Conservation (phyloP, 2,888 invertebrate genomes). For the Meloe dianella region DNA sequence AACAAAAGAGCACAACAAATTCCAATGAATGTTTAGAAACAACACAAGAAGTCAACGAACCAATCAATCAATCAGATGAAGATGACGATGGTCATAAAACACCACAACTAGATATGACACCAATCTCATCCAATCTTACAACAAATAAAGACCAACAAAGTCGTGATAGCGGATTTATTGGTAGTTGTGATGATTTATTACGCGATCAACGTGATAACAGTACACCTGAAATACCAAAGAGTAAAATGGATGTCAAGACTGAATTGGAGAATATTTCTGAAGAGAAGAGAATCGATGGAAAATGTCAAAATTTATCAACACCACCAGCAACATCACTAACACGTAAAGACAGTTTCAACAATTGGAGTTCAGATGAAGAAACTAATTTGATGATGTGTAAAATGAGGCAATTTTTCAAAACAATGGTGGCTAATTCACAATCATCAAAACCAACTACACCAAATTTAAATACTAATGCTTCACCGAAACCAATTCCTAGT, state of each 20-base stretch:
- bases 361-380: constrained; percentile 94
- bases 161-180: constrained; percentile 87
- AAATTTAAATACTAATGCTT: constrained; percentile 49
- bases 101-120: constrained; percentile 69
- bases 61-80: constrained; percentile 66
- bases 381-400: constrained; percentile 95
- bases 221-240: constrained; percentile 39
- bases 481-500: constrained; percentile 62
- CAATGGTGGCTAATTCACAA: constrained; percentile 75
- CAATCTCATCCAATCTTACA: constrained; percentile 63
- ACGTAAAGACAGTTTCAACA: constrained; percentile 89
- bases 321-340: constrained; percentile 69
- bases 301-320: constrained; percentile 46
- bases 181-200: constrained; percentile 84
- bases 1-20: constrained; percentile 63
- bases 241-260: constrained; percentile 51
- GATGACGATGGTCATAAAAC: constrained; percentile 73
- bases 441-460: constrained; percentile 64
- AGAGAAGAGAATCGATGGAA: constrained; percentile 65
- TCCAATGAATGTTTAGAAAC: constrained; percentile 69
- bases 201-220: constrained; percentile 68
- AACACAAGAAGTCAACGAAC: constrained; percentile 65
- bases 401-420: constrained; percentile 91
- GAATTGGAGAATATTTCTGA: constrained; percentile 68
- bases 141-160: constrained; percentile 80